These are phyloP conservation scores for Centropus bengalensis DNA, from an alignment of 2,113 vertebrate species.

Conservation along the genomic window DNA sequence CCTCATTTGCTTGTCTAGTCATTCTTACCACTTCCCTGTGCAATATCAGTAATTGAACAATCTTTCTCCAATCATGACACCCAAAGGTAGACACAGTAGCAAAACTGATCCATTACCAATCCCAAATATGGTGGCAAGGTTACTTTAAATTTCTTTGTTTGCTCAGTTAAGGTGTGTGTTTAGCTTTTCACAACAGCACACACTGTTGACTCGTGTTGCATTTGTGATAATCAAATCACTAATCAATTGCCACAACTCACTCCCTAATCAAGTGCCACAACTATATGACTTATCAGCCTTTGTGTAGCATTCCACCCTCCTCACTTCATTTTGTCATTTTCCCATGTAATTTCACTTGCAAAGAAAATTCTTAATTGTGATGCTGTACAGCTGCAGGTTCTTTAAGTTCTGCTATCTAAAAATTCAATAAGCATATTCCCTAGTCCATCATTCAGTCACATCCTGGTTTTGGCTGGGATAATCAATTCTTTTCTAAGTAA, in stretches of 20 bases:
- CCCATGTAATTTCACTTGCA: not conserved
- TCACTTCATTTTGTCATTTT: not conserved
- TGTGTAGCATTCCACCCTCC: not conserved
- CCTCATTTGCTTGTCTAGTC: not conserved
- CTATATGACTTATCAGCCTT: not conserved
- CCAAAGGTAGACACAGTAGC: not conserved
- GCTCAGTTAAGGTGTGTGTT: not conserved
- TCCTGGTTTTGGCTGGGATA: no score
- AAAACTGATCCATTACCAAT: not conserved
- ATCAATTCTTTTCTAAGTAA: no score
- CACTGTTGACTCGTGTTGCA: not conserved
- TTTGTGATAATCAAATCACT: no score
- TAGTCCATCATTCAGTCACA: not conserved
- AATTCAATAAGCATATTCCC: not conserved
- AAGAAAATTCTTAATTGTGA: not conserved
- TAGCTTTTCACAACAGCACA: not conserved
- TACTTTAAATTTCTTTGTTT: not conserved
- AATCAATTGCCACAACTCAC: not conserved
- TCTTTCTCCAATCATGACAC: not conserved
- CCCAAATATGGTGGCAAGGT: not conserved
- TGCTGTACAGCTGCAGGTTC: not conserved
- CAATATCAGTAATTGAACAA: not conserved
- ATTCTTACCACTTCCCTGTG: not conserved
- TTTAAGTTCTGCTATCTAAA: not conserved
- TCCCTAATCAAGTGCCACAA: not conserved